Evolutionary conservation across 2,888 invertebrate species (phyloP).

Genomic region (Priocnemis perturbator): DNA sequence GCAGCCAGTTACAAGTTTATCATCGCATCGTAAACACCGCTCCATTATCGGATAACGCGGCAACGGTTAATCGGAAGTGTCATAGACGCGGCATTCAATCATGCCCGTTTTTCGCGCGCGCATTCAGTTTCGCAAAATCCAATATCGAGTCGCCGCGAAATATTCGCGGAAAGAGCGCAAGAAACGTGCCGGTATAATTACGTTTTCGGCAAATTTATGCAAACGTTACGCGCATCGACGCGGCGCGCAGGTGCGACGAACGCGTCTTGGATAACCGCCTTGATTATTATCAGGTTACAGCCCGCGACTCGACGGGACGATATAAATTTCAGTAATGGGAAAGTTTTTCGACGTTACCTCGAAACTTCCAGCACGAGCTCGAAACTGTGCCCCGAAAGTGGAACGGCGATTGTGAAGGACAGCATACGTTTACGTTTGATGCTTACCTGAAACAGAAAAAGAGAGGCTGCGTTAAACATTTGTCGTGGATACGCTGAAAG

Average conservation of each 20-base stretch:
- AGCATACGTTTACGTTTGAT: not conserved
- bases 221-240: not conserved
- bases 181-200: slow-evolving; percentile 9
- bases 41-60: too few species aligned
- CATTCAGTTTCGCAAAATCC: slow-evolving; percentile 10
- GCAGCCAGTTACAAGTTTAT: too few species aligned
- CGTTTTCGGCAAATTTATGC: slow-evolving; percentile 6
- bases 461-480: not conserved
- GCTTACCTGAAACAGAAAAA: slow-evolving; percentile 47
- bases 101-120: too few species aligned
- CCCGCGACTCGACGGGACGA: too few species aligned
- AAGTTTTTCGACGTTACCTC: slow-evolving; percentile 1
- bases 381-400: not conserved
- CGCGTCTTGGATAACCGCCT: too few species aligned
- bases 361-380: not conserved
- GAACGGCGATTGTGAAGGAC: not conserved
- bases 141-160: slow-evolving; percentile 10
- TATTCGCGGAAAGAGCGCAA: slow-evolving; percentile 5
- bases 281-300: too few species aligned
- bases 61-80: too few species aligned
- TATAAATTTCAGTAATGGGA: not conserved
- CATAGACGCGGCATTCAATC: too few species aligned
- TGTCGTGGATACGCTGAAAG: not conserved
- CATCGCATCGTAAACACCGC: too few species aligned
- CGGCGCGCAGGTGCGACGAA: not conserved